Conservation (phyloP, 2,113 vertebrate species). For the Podarcis raffonei region DNA sequence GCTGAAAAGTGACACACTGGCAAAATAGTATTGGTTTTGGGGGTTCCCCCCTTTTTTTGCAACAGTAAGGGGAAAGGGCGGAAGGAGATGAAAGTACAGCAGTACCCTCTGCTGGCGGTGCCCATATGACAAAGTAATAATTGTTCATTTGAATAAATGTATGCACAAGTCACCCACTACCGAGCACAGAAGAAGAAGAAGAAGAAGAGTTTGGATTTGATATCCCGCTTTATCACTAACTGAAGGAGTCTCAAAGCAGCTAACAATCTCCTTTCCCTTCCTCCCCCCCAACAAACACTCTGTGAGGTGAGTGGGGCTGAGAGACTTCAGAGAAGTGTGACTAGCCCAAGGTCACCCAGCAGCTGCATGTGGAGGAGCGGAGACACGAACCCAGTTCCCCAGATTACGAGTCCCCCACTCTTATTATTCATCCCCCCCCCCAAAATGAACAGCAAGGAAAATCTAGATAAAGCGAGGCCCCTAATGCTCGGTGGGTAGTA, state of each 20-base stretch:
- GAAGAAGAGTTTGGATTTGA: too few species aligned
- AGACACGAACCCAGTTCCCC: too few species aligned
- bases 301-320: too few species aligned
- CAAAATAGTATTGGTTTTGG: neutral
- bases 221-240: too few species aligned
- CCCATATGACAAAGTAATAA: neutral
- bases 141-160: neutral
- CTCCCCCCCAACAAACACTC: too few species aligned
- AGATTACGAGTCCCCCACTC: too few species aligned
- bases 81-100: neutral
- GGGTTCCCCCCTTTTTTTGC: neutral
- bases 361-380: too few species aligned
- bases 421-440: neutral
- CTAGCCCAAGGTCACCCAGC: too few species aligned
- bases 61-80: neutral
- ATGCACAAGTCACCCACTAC: neutral
- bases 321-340: too few species aligned
- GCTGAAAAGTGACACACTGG: neutral
- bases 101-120: neutral
- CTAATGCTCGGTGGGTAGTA: neutral
- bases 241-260: too few species aligned
- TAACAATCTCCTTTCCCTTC: too few species aligned
- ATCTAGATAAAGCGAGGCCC: neutral
- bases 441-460: neutral
- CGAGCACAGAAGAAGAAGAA: too few species aligned